Evolutionary conservation across 2,797 vertebrate genomes (phyloP).

Genomic region (Onychomys leucogaster): DNA sequence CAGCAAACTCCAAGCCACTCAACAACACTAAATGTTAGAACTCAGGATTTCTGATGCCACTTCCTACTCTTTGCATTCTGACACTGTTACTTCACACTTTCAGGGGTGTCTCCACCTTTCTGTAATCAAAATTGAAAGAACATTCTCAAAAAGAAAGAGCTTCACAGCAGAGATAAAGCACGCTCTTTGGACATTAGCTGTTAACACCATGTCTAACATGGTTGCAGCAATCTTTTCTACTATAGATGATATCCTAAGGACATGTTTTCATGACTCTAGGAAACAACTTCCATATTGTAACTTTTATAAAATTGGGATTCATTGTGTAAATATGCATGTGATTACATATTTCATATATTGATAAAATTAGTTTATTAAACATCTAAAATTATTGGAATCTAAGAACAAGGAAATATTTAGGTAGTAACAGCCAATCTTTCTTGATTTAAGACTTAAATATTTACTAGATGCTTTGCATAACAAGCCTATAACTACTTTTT

Average conservation of each 20-base stretch:
- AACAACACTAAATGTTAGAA: background rate
- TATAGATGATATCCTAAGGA: background rate
- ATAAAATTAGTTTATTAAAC: background rate
- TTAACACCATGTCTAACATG: background rate
- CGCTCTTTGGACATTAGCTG: background rate
- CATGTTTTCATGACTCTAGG: background rate
- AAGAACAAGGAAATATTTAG: conserved; percentile 30
- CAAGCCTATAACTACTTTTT: background rate
- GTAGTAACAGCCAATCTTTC: background rate
- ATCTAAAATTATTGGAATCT: background rate
- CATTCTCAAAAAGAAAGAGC: background rate
- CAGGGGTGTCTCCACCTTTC: background rate
- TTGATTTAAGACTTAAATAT: background rate
- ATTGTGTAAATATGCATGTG: background rate
- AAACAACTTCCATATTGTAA: background rate
- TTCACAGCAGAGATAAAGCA: background rate
- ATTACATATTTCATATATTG: background rate
- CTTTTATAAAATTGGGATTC: conserved; percentile 5
- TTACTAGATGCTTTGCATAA: background rate
- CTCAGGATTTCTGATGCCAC: background rate
- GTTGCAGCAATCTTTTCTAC: background rate
- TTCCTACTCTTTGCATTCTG: background rate
- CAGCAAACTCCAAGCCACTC: background rate
- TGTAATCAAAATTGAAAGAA: background rate
- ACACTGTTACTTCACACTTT: background rate